Conservation (phyloP, 2,113 vertebrate genomes). For the Chloroceryle aenea region DNA sequence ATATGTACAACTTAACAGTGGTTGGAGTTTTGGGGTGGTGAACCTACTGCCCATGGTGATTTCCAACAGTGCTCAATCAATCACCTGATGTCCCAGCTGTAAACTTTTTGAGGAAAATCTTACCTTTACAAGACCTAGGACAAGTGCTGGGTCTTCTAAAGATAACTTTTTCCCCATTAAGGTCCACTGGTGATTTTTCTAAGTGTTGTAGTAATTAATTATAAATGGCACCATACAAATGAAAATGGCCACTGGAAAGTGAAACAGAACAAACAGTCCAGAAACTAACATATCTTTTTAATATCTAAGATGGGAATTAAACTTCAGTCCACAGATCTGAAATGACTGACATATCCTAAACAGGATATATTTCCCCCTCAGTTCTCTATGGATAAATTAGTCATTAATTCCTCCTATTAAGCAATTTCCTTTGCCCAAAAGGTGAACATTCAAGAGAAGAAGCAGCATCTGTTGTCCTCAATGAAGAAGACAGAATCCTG, state of each 20-base stretch:
- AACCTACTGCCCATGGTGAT: background rate
- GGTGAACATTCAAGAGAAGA: background rate
- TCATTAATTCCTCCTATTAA: background rate
- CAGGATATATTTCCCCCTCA: background rate
- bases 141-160: background rate
- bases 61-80: background rate
- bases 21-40: background rate
- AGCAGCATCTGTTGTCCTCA: background rate
- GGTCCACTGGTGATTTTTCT: background rate
- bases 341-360: background rate
- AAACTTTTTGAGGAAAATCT: background rate
- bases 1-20: background rate
- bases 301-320: background rate
- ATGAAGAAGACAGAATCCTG: background rate
- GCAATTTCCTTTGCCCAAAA: background rate
- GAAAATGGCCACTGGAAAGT: background rate
- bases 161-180: too few relatives aligned
- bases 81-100: background rate
- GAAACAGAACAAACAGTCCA: background rate
- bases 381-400: background rate
- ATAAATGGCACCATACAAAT: background rate
- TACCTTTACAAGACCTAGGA: background rate
- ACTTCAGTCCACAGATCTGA: background rate
- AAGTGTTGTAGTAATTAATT: background rate
- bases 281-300: background rate